Conservation (phyloP, 2,797 vertebrate species). For the Microctenopoma stevenorrisi region DNA sequence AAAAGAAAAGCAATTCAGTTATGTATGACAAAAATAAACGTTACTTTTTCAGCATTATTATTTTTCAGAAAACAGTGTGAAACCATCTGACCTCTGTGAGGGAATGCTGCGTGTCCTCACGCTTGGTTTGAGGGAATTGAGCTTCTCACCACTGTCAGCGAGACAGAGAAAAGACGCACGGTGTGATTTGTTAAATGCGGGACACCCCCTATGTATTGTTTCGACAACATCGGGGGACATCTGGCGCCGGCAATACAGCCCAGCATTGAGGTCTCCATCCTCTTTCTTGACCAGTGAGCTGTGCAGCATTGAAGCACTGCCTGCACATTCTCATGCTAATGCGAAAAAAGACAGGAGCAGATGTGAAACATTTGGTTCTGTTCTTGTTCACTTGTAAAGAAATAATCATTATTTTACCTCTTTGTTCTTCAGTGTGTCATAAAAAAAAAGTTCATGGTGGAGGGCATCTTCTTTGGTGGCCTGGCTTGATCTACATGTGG, state of each 20-base stretch:
- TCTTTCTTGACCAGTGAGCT: conserved; percentile 86
- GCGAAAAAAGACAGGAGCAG: conserved; percentile 84
- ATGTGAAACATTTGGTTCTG: conserved; percentile 95
- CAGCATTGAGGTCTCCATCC: conserved; percentile 78
- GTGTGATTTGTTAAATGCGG: conserved; percentile 85
- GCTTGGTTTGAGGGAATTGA: conserved; percentile 39
- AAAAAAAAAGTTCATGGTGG: conserved; percentile 65
- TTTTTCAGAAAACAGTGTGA: conserved; percentile 53
- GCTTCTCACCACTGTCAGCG: conserved; percentile 50
- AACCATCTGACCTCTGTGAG: conserved; percentile 74
- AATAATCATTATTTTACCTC: conserved; percentile 84
- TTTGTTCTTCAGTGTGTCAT: conserved; percentile 74
- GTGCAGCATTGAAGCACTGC: conserved; percentile 87
- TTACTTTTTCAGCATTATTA: not conserved
- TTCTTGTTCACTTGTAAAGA: conserved; percentile 95
- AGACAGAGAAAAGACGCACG: conserved; percentile 66
- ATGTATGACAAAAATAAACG: not conserved
- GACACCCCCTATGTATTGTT: conserved; percentile 77
- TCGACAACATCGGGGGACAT: conserved; percentile 84
- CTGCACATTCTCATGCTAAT: conserved; percentile 95
- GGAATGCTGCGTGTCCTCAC: conserved; percentile 59
- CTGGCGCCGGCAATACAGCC: conserved; percentile 83
- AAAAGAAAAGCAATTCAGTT: not conserved
- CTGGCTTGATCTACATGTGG: conserved; percentile 40
- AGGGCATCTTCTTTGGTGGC: conserved; percentile 88